A percentile compares a stretch with the other conserved stretches of the same genome.
Conservation (phyloP, 2,113 vertebrate genomes). For the Nesogale talazaci region DNA sequence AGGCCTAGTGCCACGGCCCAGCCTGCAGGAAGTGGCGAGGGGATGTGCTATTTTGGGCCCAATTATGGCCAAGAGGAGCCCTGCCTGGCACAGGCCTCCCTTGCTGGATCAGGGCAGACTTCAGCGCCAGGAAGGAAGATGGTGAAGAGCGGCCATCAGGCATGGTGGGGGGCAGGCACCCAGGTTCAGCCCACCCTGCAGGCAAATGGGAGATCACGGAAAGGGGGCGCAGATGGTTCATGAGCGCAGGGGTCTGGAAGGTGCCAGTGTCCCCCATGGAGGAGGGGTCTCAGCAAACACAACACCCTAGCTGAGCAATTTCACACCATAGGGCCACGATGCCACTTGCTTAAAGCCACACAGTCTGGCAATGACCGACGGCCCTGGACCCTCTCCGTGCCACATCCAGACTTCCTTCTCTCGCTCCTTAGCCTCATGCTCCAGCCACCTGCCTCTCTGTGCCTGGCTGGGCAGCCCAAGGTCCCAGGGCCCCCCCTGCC, state of each 20-base stretch:
- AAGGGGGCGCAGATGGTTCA: neutral
- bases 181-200: neutral
- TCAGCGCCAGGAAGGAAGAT: neutral
- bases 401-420: neutral
- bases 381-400: neutral
- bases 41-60: constrained; percentile 74
- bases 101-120: neutral
- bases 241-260: neutral
- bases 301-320: neutral
- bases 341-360: constrained; percentile 17
- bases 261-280: too few relatives aligned
- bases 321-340: neutral
- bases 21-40: constrained; percentile 62
- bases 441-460: neutral
- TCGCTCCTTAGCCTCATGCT: neutral
- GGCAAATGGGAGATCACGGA: neutral
- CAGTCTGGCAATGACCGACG: neutral
- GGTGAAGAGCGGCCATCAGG: neutral
- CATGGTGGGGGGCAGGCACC: neutral
- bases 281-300: constrained; percentile 17
- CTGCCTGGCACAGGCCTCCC: constrained; percentile 51
- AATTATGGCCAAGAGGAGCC: constrained; percentile 57
- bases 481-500: too few relatives aligned
- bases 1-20: constrained; percentile 55
- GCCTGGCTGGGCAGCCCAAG: neutral